These are phyloP conservation scores for Caracal caracal DNA, from an alignment of 2,113 vertebrate species.

Conservation along the genomic window DNA sequence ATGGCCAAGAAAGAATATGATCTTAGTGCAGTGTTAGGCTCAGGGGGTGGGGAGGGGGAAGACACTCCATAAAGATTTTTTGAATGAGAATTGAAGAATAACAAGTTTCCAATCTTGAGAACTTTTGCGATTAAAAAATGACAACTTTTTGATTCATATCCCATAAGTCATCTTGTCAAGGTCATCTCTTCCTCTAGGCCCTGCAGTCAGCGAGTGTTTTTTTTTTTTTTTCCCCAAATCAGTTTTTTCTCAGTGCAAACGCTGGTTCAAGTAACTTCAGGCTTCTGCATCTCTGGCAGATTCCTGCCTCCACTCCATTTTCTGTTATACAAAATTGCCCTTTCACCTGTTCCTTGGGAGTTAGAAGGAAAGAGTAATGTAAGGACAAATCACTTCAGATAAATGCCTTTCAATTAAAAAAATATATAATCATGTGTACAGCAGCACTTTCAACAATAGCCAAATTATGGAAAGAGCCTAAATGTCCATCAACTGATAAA, in stretches of 20 bases:
- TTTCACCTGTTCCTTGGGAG: conserved; percentile 20
- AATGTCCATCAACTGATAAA: too few relatives aligned
- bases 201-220: background rate
- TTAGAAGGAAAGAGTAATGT: conserved; percentile 6
- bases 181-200: background rate
- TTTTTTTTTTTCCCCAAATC: background rate
- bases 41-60: background rate
- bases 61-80: background rate
- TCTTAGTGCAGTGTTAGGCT: background rate
- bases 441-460: too few relatives aligned
- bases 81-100: background rate
- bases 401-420: background rate
- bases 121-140: background rate
- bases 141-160: background rate
- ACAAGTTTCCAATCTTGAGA: background rate
- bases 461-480: too few relatives aligned
- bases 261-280: background rate
- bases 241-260: background rate
- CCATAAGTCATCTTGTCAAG: background rate
- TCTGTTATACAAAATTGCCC: background rate
- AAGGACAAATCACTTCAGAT: conserved; percentile 39
- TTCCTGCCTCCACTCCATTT: background rate
- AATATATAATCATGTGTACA: conserved; percentile 37
- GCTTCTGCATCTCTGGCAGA: background rate
- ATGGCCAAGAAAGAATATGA: background rate